Conservation (phyloP, 2,888 invertebrate species). For the Oligia fasciuncula region DNA sequence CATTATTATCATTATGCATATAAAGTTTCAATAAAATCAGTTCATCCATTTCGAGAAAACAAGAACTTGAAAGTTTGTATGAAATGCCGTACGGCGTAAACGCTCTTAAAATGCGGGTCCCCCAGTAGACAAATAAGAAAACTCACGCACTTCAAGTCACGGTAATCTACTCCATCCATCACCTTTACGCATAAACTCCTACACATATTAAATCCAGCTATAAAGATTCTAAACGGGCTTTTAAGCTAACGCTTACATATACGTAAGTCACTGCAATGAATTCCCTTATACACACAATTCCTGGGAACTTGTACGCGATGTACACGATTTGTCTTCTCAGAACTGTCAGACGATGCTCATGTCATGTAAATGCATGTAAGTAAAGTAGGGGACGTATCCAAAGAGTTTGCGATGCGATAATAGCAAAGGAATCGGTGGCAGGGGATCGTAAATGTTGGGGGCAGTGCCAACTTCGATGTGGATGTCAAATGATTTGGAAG, state of each 20-base stretch:
- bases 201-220: constrained; percentile 54
- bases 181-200: constrained; percentile 53
- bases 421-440: constrained; percentile 26
- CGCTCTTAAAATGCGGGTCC: neutral
- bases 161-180: constrained; percentile 48
- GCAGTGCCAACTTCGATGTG: constrained; percentile 49
- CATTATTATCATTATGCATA: no score
- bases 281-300: constrained; percentile 61
- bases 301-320: constrained; percentile 68
- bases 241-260: constrained; percentile 60
- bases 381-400: constrained; percentile 50
- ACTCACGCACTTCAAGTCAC: constrained; percentile 12
- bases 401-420: constrained; percentile 53
- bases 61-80: no score
- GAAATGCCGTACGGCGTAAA: no score
- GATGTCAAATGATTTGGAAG: constrained; percentile 57
- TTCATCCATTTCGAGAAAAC: no score
- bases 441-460: constrained; percentile 34
- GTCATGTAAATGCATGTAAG: constrained; percentile 71
- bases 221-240: constrained; percentile 60
- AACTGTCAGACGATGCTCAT: constrained; percentile 74
- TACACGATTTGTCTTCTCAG: constrained; percentile 75
- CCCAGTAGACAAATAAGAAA: constrained; percentile 35
- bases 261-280: constrained; percentile 64
- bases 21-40: no score